A percentile compares a stretch with the other conserved stretches of the same genome.
Evolutionary conservation across 2,113 vertebrate species (phyloP).

Genomic region (Eudyptes chrysolophus): DNA sequence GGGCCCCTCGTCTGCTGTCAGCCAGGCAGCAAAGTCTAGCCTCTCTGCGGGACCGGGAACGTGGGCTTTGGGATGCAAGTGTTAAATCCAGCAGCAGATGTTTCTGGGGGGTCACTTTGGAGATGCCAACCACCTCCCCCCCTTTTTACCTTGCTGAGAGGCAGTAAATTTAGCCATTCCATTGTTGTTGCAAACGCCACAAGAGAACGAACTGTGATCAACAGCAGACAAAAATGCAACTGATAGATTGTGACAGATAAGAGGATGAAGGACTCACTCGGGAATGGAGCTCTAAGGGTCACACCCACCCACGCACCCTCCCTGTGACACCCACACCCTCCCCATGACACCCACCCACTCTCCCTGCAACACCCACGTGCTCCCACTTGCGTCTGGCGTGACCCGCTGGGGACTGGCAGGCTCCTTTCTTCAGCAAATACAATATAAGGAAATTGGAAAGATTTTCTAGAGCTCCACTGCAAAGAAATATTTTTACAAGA

Average conservation of each 20-base stretch:
- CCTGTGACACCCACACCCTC: background rate
- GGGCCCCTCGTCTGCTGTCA: accelerated
- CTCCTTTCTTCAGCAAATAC: background rate
- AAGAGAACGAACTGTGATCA: background rate
- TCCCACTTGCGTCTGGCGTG: background rate
- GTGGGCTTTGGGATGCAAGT: background rate
- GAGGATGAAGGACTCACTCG: background rate
- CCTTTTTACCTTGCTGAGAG: background rate
- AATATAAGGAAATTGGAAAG: background rate
- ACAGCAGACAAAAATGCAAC: background rate
- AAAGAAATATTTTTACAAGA: background rate
- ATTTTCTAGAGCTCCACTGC: background rate
- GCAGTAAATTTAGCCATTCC: background rate
- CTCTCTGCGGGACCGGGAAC: background rate
- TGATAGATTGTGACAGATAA: background rate
- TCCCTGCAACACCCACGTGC: background rate
- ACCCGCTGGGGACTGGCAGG: accelerated
- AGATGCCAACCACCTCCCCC: background rate
- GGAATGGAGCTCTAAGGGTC: background rate
- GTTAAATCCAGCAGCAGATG: background rate
- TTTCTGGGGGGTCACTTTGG: background rate
- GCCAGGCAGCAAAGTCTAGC: background rate
- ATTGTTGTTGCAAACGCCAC: background rate
- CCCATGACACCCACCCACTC: background rate
- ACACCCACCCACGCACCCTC: background rate